phyloP scores from a whole-genome alignment of 2,888 invertebrate species.

The Cancer borealis region DNA sequence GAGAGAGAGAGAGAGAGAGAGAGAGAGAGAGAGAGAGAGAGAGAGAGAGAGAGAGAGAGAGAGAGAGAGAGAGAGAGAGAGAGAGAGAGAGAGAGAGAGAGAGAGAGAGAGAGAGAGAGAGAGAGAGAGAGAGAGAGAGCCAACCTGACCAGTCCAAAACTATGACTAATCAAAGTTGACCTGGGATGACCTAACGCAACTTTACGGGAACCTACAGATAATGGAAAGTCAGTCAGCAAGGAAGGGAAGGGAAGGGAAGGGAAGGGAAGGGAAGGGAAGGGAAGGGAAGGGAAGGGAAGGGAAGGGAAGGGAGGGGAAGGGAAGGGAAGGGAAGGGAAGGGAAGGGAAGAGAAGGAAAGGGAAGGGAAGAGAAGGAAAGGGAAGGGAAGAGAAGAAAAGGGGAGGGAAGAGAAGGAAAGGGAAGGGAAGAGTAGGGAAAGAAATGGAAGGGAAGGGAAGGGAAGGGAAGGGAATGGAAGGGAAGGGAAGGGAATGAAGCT shows the following conservation, averaged over 20 bases:
- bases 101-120: constrained; percentile 20
- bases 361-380: not conserved
- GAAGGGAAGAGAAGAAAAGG: not conserved
- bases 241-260: not conserved
- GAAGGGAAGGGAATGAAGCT: not conserved
- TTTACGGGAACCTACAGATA: constrained; percentile 59
- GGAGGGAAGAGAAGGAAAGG: not conserved
- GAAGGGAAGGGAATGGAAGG: not conserved
- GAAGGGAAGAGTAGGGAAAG: not conserved
- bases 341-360: not conserved
- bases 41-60: not conserved
- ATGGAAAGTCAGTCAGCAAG: constrained; percentile 27
- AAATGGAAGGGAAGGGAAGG: too few species aligned
- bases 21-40: not conserved
- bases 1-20: too few species aligned
- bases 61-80: constrained; percentile 20
- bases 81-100: constrained; percentile 20
- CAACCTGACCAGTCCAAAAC: constrained; percentile 35
- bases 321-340: not conserved
- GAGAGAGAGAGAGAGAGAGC: constrained; percentile 33
- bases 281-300: not conserved
- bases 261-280: not conserved
- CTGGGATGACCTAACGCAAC: constrained; percentile 38
- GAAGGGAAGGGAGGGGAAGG: not conserved
- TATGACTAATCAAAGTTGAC: constrained; percentile 58